These are phyloP conservation scores for Kryphioiulus occultus DNA, from an alignment of 2,888 invertebrate species.

Conservation along the genomic window DNA sequence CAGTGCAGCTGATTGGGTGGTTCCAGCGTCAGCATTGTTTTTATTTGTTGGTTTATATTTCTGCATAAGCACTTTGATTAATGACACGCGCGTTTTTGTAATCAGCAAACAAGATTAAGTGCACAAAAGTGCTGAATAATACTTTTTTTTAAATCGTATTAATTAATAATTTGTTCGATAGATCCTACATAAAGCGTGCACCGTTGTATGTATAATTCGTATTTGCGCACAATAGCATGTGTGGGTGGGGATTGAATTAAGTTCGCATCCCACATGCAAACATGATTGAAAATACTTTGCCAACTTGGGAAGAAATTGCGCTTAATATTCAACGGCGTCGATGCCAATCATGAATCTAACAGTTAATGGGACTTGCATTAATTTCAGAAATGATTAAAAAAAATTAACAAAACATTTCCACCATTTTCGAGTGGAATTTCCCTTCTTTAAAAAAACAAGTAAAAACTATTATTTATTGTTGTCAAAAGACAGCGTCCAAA, in stretches of 20 bases:
- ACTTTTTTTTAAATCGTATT: not conserved
- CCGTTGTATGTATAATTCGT: not conserved
- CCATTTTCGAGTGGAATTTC: too few relatives aligned
- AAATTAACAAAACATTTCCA: too few relatives aligned
- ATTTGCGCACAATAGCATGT: not conserved
- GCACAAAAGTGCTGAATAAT: conserved; percentile 16
- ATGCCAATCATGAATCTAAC: too few relatives aligned
- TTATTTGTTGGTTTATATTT: not conserved
- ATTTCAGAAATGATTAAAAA: too few relatives aligned
- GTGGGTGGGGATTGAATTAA: not conserved
- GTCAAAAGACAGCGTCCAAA: too few relatives aligned
- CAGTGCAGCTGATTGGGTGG: not conserved
- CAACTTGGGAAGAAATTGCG: not conserved
- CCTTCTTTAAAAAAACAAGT: too few relatives aligned
- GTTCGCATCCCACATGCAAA: not conserved
- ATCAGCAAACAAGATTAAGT: conserved; percentile 4
- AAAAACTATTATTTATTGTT: too few relatives aligned
- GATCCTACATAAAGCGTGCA: not conserved
- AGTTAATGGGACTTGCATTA: too few relatives aligned
- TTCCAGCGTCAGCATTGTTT: not conserved
- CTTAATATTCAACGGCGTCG: too few relatives aligned
- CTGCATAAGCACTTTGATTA: not conserved
- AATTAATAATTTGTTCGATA: conserved; percentile 23
- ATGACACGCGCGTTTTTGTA: not conserved
- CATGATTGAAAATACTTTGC: not conserved